Percentiles rank a stretch among this genome's conserved stretches.
phyloP scores from a whole-genome alignment of 2,113 vertebrate species.

The Perca flavescens region DNA sequence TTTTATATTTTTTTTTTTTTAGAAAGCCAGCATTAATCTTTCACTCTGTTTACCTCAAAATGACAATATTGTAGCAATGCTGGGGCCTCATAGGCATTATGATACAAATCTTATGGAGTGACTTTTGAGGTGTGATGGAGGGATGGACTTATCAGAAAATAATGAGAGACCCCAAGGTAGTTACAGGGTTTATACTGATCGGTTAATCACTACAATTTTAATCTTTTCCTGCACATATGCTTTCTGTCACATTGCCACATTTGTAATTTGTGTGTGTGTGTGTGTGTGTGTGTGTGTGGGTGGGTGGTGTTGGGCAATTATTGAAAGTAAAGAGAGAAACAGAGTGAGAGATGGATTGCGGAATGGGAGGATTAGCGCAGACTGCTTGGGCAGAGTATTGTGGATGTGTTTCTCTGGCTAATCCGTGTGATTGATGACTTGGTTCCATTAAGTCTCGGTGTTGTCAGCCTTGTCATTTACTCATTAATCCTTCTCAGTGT shows the following conservation, averaged over 20 bases:
- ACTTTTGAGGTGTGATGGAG: conserved; percentile 7
- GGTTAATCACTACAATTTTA: neutral
- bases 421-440: conserved; percentile 75
- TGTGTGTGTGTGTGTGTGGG: neutral
- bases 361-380: conserved; percentile 52
- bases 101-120: neutral
- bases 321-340: conserved; percentile 25
- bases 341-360: conserved; percentile 29
- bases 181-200: conserved; percentile 14
- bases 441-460: conserved; percentile 65
- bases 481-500: conserved; percentile 74
- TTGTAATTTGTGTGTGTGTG: conserved; percentile 10
- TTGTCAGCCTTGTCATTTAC: conserved; percentile 67
- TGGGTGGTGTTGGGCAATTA: conserved; percentile 30
- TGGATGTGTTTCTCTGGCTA: conserved; percentile 66
- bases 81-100: neutral
- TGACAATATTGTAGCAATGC: neutral
- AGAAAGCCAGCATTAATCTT: conserved; percentile 6
- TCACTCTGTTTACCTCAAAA: conserved; percentile 4
- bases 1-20: too few species aligned
- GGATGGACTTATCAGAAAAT: neutral
- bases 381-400: conserved; percentile 43
- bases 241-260: conserved; percentile 3
- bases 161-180: neutral
- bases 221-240: neutral